phyloP scores from a whole-genome alignment of 2,797 vertebrate species.

The Clangula hyemalis region DNA sequence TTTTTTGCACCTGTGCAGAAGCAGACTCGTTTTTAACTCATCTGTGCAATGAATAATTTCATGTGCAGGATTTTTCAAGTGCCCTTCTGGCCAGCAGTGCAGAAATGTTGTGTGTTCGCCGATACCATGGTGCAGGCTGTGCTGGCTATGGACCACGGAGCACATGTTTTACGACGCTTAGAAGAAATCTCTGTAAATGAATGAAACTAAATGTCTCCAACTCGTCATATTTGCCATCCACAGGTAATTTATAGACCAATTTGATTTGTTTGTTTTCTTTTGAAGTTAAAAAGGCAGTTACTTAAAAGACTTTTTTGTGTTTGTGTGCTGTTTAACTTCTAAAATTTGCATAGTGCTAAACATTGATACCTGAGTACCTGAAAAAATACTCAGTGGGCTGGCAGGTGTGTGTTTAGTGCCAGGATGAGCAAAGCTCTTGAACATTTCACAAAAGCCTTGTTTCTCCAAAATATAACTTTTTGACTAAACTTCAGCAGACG shows the following conservation, averaged over 20 bases:
- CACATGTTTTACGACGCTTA: accelerated
- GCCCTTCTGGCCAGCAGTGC: slow-evolving; percentile 14
- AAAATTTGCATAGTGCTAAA: not conserved
- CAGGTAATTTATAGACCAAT: not conserved
- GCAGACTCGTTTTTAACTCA: not conserved
- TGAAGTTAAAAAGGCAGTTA: not conserved
- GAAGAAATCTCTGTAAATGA: not conserved
- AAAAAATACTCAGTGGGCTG: accelerated
- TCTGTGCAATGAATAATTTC: slow-evolving; percentile 3
- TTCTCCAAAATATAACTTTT: not conserved
- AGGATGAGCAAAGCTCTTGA: not conserved
- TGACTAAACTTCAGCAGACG: not conserved
- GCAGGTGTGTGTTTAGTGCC: not conserved
- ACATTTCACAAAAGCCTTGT: not conserved
- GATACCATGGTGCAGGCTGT: not conserved
- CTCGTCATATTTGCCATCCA: not conserved
- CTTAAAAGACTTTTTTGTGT: not conserved
- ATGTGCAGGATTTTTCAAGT: not conserved
- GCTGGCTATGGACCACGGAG: not conserved
- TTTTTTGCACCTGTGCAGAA: not conserved
- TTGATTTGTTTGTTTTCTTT: slow-evolving; percentile 20
- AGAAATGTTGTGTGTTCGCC: not conserved
- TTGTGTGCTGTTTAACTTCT: not conserved
- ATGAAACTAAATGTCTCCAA: not conserved
- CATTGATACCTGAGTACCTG: not conserved